Conservation (phyloP, 2,888 invertebrate genomes). For the Trissonchulus latispiculum region DNA sequence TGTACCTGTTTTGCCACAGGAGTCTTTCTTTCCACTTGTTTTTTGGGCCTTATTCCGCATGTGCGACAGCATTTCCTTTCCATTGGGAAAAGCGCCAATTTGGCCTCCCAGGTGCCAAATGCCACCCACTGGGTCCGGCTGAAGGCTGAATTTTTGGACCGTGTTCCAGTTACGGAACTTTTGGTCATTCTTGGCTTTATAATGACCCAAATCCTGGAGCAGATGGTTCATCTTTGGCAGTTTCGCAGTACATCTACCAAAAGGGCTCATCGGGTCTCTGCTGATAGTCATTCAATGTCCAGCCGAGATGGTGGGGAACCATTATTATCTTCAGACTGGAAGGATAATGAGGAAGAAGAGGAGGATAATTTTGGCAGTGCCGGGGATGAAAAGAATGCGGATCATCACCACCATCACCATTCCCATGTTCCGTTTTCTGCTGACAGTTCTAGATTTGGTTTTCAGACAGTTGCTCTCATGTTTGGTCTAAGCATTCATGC, state of each 20-base stretch:
- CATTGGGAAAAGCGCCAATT: not conserved
- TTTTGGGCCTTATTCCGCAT: conserved; percentile 53
- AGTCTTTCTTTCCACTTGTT: conserved; percentile 53
- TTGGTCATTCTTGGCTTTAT: conserved; percentile 36
- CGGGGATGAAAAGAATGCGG: not conserved
- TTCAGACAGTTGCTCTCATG: conserved; percentile 49
- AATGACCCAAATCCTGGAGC: conserved; percentile 36
- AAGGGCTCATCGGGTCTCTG: not conserved
- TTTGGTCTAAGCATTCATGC: conserved; percentile 53
- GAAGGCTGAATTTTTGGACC: not conserved
- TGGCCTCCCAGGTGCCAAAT: not conserved
- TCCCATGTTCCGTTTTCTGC: not conserved
- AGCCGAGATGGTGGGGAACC: not conserved
- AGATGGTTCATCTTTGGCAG: conserved; percentile 18
- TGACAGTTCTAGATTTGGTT: conserved; percentile 34
- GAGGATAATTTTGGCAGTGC: conserved; percentile 24
- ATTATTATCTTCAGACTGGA: not conserved
- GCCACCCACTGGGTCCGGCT: not conserved
- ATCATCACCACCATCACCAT: not conserved
- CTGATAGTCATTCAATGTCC: not conserved
- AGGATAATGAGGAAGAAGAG: conserved; percentile 31
- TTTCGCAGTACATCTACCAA: not conserved
- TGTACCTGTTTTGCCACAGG: conserved; percentile 52
- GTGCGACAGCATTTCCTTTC: conserved; percentile 34
- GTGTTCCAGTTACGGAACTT: conserved; percentile 30